Evolutionary conservation across 2,113 vertebrate genomes (phyloP), one percentile per base, ranked within the genome.

Genomic region (Sus scrofa): DNA sequence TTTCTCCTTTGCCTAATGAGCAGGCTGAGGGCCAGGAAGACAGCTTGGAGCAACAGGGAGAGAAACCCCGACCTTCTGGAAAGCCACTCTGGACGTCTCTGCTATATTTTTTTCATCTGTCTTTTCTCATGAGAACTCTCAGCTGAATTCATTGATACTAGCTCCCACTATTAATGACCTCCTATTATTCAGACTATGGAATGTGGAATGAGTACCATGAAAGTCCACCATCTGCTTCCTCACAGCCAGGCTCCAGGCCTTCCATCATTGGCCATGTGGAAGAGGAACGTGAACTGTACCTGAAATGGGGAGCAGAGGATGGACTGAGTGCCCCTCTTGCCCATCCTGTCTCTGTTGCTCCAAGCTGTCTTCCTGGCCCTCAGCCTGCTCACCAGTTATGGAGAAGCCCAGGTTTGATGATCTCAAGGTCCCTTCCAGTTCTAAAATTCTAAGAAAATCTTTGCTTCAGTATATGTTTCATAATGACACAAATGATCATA

Each of bases 401-500:
- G 34, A 86, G 20, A 22, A 78, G 13, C 6, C 11, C 78, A 74
- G 4, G n/a, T 77, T 37, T 81, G 32, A 50, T 44, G 11, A 73
- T 68, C 6, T 77, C 30, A 92, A 73, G 26, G 3, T 85, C 37
- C 50, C 6, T 44, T 81, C 30, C 8, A 84, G 7, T n/a, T 62
- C 10, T 24, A 86, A 79, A 73, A 91, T 68, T 50, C 70, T 56
- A 68, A 52, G 3, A 89, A 94, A 95, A 60, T 9, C 54, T 3
- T 71, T 8, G 7, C 2, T 67, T 68, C 70, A 39, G 83, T 74
- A 50, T 8, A n/a, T 10, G 5, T 78, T 86, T 93, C 27, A 62
- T 78, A 65, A 52, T 60, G 20, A 91, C 56, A 27, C n/a, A 83
- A 96, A 96, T 32, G 73, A 91, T 60, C 16, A 86, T 6, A 62